Percentiles rank a stretch among this genome's conserved stretches.
Conservation (phyloP, 2,113 vertebrate species). For the Platichthys stellatus region DNA sequence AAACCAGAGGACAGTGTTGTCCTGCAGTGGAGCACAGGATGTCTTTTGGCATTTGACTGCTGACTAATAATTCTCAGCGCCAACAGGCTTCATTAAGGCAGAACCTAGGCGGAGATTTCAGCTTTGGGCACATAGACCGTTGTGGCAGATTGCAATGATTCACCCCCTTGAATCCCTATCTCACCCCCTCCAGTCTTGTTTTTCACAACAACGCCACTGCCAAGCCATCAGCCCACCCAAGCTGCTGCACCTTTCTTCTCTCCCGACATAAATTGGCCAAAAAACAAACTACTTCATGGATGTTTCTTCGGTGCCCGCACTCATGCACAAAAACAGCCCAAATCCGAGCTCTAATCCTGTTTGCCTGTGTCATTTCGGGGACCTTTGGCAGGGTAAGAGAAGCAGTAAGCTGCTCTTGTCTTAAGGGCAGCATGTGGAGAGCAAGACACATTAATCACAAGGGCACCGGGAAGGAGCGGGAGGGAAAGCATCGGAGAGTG, state of each 20-base stretch:
- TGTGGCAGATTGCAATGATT: conserved; percentile 79
- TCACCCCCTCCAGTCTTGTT: conserved; percentile 67
- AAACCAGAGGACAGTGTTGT: conserved; percentile 35
- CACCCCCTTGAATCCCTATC: conserved; percentile 72
- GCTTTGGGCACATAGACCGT: conserved; percentile 66
- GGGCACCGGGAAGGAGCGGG: conserved; percentile 48
- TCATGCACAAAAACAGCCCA: conserved; percentile 50
- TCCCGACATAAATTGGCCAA: conserved; percentile 69
- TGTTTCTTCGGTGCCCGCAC: conserved; percentile 56
- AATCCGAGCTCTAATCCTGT: conserved; percentile 71
- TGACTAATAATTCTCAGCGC: conserved; percentile 65
- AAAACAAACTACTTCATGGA: conserved; percentile 66
- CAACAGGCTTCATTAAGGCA: conserved; percentile 74
- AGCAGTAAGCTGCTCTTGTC: conserved; percentile 71
- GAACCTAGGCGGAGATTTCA: conserved; percentile 65
- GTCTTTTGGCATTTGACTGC: conserved; percentile 64
- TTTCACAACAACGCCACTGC: conserved; percentile 62
- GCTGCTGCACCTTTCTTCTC: conserved; percentile 67
- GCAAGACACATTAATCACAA: conserved; percentile 69
- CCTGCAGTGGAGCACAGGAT: conserved; percentile 49
- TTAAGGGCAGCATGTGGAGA: conserved; percentile 69
- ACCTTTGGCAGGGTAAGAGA: conserved; percentile 57
- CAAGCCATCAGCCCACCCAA: conserved; percentile 69
- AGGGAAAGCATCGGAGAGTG: conserved; percentile 49
- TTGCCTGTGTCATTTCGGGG: conserved; percentile 66